Conservation (phyloP, 2,888 invertebrate genomes). For the Nasonia oneida region DNA sequence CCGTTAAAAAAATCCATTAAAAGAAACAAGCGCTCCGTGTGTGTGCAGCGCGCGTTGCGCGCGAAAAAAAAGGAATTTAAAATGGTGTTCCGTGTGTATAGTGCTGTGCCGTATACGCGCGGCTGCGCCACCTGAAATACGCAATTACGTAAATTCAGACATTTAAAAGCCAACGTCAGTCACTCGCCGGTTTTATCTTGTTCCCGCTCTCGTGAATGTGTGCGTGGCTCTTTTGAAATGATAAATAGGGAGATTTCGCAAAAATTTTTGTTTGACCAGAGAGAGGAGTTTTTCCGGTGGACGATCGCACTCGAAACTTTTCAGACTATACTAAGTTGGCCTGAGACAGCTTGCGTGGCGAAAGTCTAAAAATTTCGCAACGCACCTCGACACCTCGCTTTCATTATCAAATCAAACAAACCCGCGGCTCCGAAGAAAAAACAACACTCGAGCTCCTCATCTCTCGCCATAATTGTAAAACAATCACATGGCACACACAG, state of each 20-base stretch:
- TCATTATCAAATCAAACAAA: neutral
- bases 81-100: neutral
- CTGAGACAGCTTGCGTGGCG: constrained; percentile 36
- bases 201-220: neutral
- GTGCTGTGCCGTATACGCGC: neutral
- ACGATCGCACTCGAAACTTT: constrained; percentile 35
- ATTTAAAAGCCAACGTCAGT: constrained; percentile 36
- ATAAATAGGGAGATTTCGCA: neutral
- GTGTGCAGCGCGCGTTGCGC: neutral
- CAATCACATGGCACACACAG: constrained; percentile 45
- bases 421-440: neutral
- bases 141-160: constrained; percentile 58
- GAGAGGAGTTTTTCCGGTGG: neutral
- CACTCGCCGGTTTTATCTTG: neutral
- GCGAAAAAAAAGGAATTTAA: neutral
- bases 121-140: constrained; percentile 31
- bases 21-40: neutral
- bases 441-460: neutral
- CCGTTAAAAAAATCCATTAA: constrained; percentile 56
- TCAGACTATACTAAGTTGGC: constrained; percentile 30
- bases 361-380: neutral
- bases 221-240: neutral
- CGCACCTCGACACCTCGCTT: neutral
- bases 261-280: neutral
- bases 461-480: constrained; percentile 51